Evolutionary conservation across 1,140 invertebrate species (phyloP).

Genomic region (Ctenoplectra terminalis): DNA sequence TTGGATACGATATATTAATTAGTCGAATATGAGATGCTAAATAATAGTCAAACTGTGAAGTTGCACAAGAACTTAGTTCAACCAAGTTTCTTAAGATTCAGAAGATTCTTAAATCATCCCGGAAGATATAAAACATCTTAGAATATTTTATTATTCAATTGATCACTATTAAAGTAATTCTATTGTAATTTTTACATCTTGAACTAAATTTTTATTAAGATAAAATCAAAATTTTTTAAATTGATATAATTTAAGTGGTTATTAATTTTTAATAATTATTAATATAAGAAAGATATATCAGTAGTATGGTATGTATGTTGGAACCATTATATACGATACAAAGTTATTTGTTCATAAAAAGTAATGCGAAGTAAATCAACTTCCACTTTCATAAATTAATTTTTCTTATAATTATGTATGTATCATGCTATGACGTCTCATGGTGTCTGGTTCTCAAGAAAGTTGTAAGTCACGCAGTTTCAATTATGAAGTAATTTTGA

Average conservation of each 20-base stretch:
- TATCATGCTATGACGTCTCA: not conserved
- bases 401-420: not conserved
- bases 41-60: not conserved
- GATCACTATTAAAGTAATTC: not conserved
- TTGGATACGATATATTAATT: slow-evolving; percentile 6
- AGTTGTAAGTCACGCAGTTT: slow-evolving; percentile 29
- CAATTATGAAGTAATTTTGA: too few relatives aligned
- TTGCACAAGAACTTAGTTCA: not conserved
- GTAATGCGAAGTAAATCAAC: not conserved
- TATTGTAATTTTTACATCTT: not conserved
- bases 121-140: slow-evolving; percentile 19
- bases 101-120: slow-evolving; percentile 6
- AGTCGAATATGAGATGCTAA: not conserved
- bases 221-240: too few relatives aligned
- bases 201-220: not conserved
- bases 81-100: too few relatives aligned
- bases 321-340: not conserved
- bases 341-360: not conserved
- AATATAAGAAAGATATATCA: not conserved
- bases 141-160: slow-evolving; percentile 5
- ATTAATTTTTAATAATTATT: slow-evolving; percentile 5
- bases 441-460: slow-evolving; percentile 22
- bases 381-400: not conserved
- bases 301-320: not conserved
- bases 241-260: not conserved